phyloP scores from a whole-genome alignment of 2,797 vertebrate species.

The Rhadinocentrus ornatus region DNA sequence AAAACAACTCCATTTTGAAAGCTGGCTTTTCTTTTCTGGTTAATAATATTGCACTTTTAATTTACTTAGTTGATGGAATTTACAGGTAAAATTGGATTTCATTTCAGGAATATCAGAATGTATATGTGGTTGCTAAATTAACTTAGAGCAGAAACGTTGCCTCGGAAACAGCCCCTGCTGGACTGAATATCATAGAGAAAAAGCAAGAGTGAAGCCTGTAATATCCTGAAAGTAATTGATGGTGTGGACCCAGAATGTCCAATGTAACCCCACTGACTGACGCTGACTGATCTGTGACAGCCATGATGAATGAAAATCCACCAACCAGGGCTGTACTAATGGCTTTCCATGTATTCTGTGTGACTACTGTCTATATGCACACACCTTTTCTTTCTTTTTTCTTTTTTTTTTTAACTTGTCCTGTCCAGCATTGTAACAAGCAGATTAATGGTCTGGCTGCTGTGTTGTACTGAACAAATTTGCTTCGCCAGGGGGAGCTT shows the following conservation, averaged over 20 bases:
- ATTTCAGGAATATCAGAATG: constrained; percentile 31
- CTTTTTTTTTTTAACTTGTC: too few relatives aligned
- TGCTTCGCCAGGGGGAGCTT: too few relatives aligned
- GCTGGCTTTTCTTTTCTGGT: constrained; percentile 40
- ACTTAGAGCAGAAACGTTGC: constrained; percentile 46
- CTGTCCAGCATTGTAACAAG: too few relatives aligned
- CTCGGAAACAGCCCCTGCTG: constrained; percentile 26
- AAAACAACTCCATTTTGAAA: constrained; percentile 37
- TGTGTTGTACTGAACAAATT: too few relatives aligned
- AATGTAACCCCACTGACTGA: constrained; percentile 56
- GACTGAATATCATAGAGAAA: constrained; percentile 16
- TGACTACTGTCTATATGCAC: background rate
- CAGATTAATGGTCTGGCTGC: too few relatives aligned
- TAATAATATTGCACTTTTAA: constrained; percentile 45
- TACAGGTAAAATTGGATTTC: constrained; percentile 10
- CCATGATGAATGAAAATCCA: constrained; percentile 69
- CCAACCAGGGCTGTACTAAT: constrained; percentile 58
- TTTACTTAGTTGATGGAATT: constrained; percentile 40
- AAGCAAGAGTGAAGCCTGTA: constrained; percentile 7
- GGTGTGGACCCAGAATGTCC: constrained; percentile 39
- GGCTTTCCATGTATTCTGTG: constrained; percentile 36
- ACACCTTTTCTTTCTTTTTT: background rate
- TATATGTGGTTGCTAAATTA: constrained; percentile 41
- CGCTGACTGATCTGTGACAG: constrained; percentile 63
- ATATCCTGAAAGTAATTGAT: constrained; percentile 63